Evolutionary conservation across 1,140 invertebrate species (phyloP).

Genomic region (Pteromalus puparum): DNA sequence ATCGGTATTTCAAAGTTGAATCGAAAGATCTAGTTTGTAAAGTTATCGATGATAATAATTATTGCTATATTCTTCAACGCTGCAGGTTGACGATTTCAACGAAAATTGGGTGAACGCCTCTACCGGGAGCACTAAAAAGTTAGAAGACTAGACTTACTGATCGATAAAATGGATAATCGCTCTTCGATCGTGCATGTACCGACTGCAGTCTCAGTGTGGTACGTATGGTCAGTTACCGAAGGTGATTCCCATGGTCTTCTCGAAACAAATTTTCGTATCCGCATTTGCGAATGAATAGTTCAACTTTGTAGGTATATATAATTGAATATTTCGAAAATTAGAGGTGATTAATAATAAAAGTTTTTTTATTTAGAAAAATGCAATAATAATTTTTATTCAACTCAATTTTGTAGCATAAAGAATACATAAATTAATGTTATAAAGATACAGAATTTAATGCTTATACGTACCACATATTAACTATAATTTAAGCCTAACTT

Average conservation of each 20-base stretch:
- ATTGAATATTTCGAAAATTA: background rate
- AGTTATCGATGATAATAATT: too few species aligned
- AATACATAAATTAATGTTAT: constrained; percentile 45
- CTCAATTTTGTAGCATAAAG: constrained; percentile 21
- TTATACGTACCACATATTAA: constrained; percentile 14
- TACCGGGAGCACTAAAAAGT: background rate
- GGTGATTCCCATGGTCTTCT: too few species aligned
- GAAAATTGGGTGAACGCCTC: background rate
- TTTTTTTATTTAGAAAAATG: constrained; percentile 25
- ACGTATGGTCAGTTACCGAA: background rate
- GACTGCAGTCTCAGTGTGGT: background rate
- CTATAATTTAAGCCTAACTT: constrained; percentile 37
- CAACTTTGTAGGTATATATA: background rate
- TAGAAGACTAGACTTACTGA: background rate
- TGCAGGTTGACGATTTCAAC: too few species aligned
- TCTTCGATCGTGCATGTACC: background rate
- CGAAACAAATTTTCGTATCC: background rate
- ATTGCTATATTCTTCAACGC: too few species aligned
- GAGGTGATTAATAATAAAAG: background rate
- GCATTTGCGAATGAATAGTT: background rate
- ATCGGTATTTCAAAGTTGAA: too few species aligned
- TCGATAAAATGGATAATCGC: background rate
- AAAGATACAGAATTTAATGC: background rate
- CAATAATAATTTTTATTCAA: constrained; percentile 29
- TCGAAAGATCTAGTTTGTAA: too few species aligned